Percentiles rank a stretch among this genome's conserved stretches.
These are phyloP conservation scores for Amphipoea oculea DNA, from an alignment of 2,888 invertebrate genomes.

Conservation along the genomic window DNA sequence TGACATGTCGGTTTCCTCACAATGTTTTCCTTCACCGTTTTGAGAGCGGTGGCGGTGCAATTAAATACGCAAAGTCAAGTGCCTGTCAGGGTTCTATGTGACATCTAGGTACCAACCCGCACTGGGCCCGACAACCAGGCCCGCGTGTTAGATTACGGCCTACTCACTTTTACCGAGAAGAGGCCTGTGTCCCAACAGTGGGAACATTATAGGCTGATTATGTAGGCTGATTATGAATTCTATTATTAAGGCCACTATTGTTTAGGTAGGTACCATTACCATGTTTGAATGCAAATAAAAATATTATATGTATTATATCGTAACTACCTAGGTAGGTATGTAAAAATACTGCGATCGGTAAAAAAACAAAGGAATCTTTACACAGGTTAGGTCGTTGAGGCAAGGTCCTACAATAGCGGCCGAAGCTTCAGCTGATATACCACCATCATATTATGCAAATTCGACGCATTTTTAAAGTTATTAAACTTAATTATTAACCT, in stretches of 20 bases:
- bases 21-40: neutral
- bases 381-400: neutral
- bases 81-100: neutral
- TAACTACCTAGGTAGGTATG: too few species aligned
- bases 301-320: too few species aligned
- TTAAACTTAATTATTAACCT: neutral
- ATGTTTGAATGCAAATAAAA: too few species aligned
- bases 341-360: neutral
- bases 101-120: neutral
- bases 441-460: constrained; percentile 33
- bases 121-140: neutral
- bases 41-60: too few species aligned
- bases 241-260: neutral
- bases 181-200: neutral
- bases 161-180: neutral
- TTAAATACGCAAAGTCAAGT: too few species aligned
- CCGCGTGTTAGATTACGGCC: neutral
- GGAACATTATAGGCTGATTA: too few species aligned
- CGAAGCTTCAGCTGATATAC: neutral
- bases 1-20: neutral
- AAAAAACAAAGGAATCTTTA: neutral
- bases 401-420: neutral
- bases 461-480: neutral
- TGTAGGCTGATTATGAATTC: too few species aligned
- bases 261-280: too few species aligned